phyloP scores from a whole-genome alignment of 2,797 vertebrate species.

The Picus viridis region DNA sequence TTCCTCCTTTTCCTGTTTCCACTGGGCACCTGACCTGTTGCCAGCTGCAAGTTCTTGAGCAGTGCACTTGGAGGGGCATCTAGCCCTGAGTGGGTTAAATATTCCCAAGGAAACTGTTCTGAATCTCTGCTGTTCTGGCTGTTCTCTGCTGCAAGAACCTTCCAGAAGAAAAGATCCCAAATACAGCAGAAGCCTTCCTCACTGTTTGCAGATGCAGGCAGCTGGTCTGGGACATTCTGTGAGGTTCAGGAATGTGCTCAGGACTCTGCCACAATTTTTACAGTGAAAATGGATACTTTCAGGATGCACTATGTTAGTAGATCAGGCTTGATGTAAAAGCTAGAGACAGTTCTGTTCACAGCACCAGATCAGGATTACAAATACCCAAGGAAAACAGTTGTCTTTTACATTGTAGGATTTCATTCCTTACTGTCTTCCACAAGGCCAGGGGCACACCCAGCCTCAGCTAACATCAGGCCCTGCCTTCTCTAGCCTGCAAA shows the following conservation, averaged over 20 bases:
- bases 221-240: background rate
- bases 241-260: background rate
- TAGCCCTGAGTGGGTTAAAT: background rate
- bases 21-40: no score
- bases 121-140: background rate
- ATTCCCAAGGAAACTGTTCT: background rate
- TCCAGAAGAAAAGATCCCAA: background rate
- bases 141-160: background rate
- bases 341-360: background rate
- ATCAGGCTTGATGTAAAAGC: background rate
- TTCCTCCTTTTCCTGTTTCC: background rate
- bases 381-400: background rate
- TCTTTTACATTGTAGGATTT: background rate
- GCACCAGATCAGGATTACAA: background rate
- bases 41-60: background rate
- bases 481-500: background rate
- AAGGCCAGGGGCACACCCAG: background rate
- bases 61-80: accelerated
- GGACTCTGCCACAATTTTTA: background rate
- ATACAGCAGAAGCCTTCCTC: background rate
- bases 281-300: background rate
- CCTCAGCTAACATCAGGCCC: background rate
- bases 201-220: background rate
- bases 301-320: background rate
- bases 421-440: no score